phyloP scores from a whole-genome alignment of 2,113 vertebrate species.

The Hoplias malabaricus region DNA sequence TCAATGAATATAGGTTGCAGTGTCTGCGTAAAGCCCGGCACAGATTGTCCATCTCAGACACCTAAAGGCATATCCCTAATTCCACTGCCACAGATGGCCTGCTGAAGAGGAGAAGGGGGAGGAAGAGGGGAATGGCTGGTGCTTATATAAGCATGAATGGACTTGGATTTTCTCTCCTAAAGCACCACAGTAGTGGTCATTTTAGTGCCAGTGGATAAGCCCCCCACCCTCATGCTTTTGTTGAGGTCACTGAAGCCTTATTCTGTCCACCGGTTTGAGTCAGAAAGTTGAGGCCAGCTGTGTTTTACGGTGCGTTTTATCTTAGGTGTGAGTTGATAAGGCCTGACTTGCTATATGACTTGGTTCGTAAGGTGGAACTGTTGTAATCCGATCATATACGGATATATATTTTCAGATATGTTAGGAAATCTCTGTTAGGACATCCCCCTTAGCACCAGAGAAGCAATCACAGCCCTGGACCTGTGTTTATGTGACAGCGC shows the following conservation, averaged over 20 bases:
- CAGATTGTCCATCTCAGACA: constrained; percentile 14
- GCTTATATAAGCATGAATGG: constrained; percentile 40
- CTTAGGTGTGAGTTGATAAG: neutral
- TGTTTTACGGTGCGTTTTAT: neutral
- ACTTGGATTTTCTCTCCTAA: constrained; percentile 28
- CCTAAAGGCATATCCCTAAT: constrained; percentile 40
- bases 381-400: neutral
- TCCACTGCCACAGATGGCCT: constrained; percentile 47
- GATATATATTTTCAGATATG: too few relatives aligned
- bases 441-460: too few relatives aligned
- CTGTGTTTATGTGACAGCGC: too few relatives aligned
- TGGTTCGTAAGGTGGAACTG: too few relatives aligned
- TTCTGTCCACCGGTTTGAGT: neutral
- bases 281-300: neutral
- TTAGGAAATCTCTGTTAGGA: too few relatives aligned
- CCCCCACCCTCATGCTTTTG: neutral
- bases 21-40: too few relatives aligned
- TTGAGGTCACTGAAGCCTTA: constrained; percentile 11
- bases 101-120: constrained; percentile 35
- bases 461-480: too few relatives aligned
- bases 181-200: constrained; percentile 26
- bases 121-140: neutral
- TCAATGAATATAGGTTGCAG: neutral
- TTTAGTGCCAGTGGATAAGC: neutral
- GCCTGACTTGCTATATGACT: neutral